These are phyloP conservation scores for Bactericera cockerelli DNA, from an alignment of 1,140 invertebrate species.

Conservation along the genomic window DNA sequence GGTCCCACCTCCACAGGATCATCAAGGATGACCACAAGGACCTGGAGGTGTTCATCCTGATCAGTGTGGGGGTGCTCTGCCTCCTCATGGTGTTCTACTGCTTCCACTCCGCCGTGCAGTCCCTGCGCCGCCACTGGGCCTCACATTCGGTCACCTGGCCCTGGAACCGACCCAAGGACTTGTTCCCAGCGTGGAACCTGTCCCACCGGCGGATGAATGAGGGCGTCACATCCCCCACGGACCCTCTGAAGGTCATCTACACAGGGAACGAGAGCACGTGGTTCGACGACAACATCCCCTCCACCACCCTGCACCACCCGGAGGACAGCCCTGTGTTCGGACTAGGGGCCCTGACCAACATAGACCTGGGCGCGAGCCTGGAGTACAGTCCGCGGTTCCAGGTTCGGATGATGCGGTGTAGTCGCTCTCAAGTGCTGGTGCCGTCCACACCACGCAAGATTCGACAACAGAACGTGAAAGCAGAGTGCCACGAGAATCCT, in stretches of 20 bases:
- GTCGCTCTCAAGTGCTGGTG: not conserved
- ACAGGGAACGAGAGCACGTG: not conserved
- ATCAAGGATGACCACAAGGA: slow-evolving; percentile 3
- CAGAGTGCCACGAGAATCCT: not conserved
- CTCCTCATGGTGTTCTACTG: not conserved
- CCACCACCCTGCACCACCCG: not conserved
- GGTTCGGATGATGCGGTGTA: slow-evolving; percentile 6
- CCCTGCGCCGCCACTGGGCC: not conserved
- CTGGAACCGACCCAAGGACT: not conserved
- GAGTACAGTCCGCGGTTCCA: not conserved
- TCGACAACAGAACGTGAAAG: not conserved
- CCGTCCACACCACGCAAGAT: not conserved
- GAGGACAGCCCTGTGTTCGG: not conserved
- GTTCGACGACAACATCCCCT: slow-evolving; percentile 8
- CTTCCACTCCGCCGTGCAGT: not conserved
- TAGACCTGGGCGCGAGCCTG: not conserved
- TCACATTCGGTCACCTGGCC: not conserved
- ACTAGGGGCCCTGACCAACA: not conserved
- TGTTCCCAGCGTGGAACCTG: not conserved
- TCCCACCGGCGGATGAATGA: not conserved
- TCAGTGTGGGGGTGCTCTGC: not conserved
- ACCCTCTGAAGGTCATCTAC: not conserved
- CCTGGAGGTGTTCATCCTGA: slow-evolving; percentile 8
- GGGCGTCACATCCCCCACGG: not conserved
- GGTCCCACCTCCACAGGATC: not conserved